These are phyloP conservation scores for Poeciliopsis gracilis DNA, from an alignment of 2,797 vertebrate species.

Conservation along the genomic window DNA sequence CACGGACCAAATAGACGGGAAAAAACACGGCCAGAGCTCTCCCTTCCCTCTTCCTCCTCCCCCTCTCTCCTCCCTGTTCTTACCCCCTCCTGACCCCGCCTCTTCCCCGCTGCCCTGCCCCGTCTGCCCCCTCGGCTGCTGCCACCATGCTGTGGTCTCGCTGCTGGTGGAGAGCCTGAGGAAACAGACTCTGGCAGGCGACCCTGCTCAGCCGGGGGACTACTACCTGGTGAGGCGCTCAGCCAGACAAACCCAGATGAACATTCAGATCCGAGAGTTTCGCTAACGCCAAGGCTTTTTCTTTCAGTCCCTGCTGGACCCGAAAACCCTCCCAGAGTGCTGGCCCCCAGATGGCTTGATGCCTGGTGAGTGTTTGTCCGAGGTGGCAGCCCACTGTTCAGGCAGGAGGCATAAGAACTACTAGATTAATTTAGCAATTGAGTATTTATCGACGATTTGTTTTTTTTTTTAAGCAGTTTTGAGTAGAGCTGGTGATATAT, in stretches of 20 bases:
- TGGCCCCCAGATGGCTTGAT: slow-evolving; percentile 90
- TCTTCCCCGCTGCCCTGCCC: slow-evolving; percentile 13
- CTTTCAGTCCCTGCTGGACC: slow-evolving; percentile 86
- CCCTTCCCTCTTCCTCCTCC: slow-evolving; percentile 20
- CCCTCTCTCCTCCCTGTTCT: slow-evolving; percentile 15
- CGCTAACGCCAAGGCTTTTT: background rate
- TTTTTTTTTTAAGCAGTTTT: too few relatives aligned
- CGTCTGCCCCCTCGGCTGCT: slow-evolving; percentile 22
- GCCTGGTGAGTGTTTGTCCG: slow-evolving; percentile 83
- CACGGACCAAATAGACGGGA: slow-evolving; percentile 58
- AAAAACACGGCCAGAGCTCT: slow-evolving; percentile 39
- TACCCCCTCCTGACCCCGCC: slow-evolving; percentile 1
- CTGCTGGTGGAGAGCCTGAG: slow-evolving; percentile 85
- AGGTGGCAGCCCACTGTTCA: background rate
- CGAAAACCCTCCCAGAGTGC: slow-evolving; percentile 83
- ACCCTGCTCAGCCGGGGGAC: slow-evolving; percentile 84
- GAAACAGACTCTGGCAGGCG: slow-evolving; percentile 86
- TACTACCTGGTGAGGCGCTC: slow-evolving; percentile 83
- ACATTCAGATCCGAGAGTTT: background rate
- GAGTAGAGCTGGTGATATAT: too few relatives aligned
- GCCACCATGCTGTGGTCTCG: slow-evolving; percentile 86
- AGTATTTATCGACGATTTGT: background rate
- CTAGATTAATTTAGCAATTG: background rate
- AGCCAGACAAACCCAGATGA: background rate
- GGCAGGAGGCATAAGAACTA: too few relatives aligned